Conservation (phyloP, 2,113 vertebrate species). For the Malurus cyaneus region DNA sequence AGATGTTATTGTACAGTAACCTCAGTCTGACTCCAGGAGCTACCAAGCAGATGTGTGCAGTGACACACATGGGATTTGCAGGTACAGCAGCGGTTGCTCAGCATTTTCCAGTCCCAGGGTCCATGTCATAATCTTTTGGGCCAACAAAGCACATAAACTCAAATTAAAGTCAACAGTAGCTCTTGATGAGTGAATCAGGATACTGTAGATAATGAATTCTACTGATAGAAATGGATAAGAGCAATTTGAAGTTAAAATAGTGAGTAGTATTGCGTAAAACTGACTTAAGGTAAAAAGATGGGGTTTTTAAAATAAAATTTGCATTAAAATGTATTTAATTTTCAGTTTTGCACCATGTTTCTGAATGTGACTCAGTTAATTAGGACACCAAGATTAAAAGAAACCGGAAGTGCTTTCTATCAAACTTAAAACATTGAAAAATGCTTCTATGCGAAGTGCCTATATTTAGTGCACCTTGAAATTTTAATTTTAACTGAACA, state of each 20-base stretch:
- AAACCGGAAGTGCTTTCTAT: neutral
- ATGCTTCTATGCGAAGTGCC: neutral
- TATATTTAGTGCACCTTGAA: neutral
- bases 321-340: neutral
- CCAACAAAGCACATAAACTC: neutral
- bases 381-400: neutral
- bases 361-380: neutral
- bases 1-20: neutral
- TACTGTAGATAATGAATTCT: neutral
- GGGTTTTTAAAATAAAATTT: neutral
- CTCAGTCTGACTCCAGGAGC: neutral
- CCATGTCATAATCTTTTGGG: neutral
- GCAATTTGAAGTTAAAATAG: neutral
- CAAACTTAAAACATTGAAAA: neutral
- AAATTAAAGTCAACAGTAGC: neutral
- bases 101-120: neutral
- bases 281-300: neutral
- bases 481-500: neutral
- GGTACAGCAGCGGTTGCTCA: neutral
- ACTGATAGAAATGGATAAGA: neutral
- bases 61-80: neutral
- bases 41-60: neutral
- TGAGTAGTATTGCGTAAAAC: fast-evolving
- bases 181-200: neutral
- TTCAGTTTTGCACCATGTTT: neutral